Evolutionary conservation across 2,888 invertebrate species (phyloP).

Genomic region (Synergus japonicus): DNA sequence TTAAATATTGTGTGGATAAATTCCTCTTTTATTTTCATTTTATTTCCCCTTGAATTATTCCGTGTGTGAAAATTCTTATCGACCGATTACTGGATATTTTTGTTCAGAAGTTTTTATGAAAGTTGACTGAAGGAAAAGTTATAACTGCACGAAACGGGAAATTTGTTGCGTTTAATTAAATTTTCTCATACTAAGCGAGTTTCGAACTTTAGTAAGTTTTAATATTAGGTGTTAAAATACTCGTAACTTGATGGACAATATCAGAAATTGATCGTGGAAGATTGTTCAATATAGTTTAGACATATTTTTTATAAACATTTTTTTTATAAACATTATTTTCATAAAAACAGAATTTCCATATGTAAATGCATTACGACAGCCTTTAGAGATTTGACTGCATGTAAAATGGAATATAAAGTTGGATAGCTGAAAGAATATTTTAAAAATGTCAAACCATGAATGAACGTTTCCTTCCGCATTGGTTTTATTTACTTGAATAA

Average conservation of each 20-base stretch:
- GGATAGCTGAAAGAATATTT: not conserved
- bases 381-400: not conserved
- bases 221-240: conserved; percentile 8
- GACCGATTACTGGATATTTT: not conserved
- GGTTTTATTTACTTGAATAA: not conserved
- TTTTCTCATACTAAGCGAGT: conserved; percentile 10
- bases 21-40: not conserved
- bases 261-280: not conserved
- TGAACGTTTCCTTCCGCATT: not conserved
- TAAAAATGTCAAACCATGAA: not conserved
- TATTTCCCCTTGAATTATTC: not conserved
- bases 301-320: not conserved
- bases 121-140: conserved; percentile 1
- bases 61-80: not conserved
- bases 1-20: not conserved
- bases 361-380: not conserved
- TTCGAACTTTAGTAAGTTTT: conserved; percentile 27
- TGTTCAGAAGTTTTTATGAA: not conserved
- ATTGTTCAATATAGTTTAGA: not conserved
- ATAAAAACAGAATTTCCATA: not conserved
- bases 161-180: conserved; percentile 35
- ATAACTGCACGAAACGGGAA: conserved; percentile 9
- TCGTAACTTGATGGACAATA: not conserved
- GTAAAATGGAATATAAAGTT: not conserved
- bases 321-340: not conserved